Evolutionary conservation across 2,888 invertebrate species (phyloP), one percentile per base, ranked within the genome.

Genomic region (Epirrita christyi): DNA sequence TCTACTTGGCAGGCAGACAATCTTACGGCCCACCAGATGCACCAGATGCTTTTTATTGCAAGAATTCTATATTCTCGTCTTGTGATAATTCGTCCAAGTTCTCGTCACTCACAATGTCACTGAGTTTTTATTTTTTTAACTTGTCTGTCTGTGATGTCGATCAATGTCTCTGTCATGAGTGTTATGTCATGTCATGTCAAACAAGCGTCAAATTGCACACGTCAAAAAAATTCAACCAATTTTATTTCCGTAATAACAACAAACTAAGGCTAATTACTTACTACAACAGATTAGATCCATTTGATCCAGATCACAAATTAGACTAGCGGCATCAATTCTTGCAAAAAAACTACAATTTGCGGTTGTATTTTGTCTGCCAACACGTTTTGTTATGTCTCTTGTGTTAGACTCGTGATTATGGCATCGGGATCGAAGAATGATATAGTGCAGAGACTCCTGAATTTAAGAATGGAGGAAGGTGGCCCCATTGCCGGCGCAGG

Each of bases 341-440:
- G 14, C 34, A 4, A 6, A n/a, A 42, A 21, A 51, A 42, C 21
- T 41, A 46, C 40, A 15, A 42, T 55, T 54, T 45, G 27, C 40
- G 47, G 48, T 28, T 48, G 29, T 42, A 10, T 48, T 37, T 55
- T 47, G 50, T 47, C 36, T 28, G 38, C 53, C 59, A 62, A 73
- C 70, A 69, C 69, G 40, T 65, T 69, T 66, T 79, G 81, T 82
- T 65, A 81, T 85, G 85, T 73, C 55, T 70, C 48, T 32, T 27
- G 40, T 55, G 36, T 44, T 80, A 53, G 73, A 68, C 56, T 59
- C 32, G 63, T 58, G 59, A 74, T 61, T 68, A 91, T 92, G 92
- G 87, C 90, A 76, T 88, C 90, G 65, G 81, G 80, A 53, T 88
- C 87, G 47, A 88, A 86, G 69, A 91, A 90, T 76, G 86, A 90